Base-by-base conservation (phyloP, 2,113 vertebrate species). In the Heliornis fulica region DNA sequence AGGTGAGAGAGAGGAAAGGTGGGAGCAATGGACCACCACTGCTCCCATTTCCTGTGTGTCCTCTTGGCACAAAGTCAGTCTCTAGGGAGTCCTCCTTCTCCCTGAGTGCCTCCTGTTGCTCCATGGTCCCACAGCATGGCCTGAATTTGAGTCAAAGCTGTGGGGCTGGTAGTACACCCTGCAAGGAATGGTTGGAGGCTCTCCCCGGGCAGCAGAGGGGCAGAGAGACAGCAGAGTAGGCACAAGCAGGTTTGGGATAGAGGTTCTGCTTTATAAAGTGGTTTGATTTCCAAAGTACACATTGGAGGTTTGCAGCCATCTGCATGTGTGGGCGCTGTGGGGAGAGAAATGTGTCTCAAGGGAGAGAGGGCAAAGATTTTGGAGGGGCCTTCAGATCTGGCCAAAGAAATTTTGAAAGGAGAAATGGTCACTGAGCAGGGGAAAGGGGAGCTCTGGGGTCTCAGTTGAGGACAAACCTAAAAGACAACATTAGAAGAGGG, bases 171-270 rank as follows among this genome's bases (percentile, higher is more conserved):
- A 18, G 7, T 40, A 63, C 31, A 18, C 48, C 20, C 41, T 64
- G 9, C 12, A 32, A 59, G 40, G 3, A 4, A 14, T 1, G 1
- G 15, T n/a, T 10, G 48, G 48, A 54, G 18, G 7, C 4, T 43
- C 15, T 72, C 11, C 16, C 0, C 21, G 63, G 8, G 21, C 38
- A 76, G 38, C 1, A 1, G 28, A 16, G 38, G 31, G 23, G 4
- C 13, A 40, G 11, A 34, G 23, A 60, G 20, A 5, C 0, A 7
- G 26, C 0, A 0, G 18, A 34, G 66, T 1, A 3, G 29, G 10
- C 10, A 14, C 7, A 34, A 81, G 17, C 15, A 65, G 59, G 13
- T 43, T 77, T 38, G 22, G 23, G 15, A 8, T 14, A 19, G 8
- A 22, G 11, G 11, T 15, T 46, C 13, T 4, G 0, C 53, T 64